Evolutionary conservation across 1,140 invertebrate species (phyloP), one percentile per base, ranked within the genome.

Genomic region (Drosophila aff.): DNA sequence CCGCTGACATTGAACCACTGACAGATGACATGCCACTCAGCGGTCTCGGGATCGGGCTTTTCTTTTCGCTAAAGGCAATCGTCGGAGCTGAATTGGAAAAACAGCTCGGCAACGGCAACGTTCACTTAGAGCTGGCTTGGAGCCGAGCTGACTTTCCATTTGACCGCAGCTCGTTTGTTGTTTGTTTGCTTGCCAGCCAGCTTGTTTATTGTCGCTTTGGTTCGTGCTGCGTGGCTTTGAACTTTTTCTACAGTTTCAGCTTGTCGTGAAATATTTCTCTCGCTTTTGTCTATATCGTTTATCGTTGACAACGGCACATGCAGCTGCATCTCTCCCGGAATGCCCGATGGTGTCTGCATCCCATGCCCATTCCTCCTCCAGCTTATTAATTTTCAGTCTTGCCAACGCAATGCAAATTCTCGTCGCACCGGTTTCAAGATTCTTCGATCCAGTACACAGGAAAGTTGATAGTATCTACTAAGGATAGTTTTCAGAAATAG

Each of bases 141-240:
- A 57, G 36, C 38, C 21, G 73, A 84, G 77, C 72, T 89, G 81
- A 89, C 84, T 89, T 89, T 89, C 84, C 81, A 81, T 89, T 89
- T 90, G 84, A 90, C 85, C 81, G 85, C 81, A 84, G 81, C 85
- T 66, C 65, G 84, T 64, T 79, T 65, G 71, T 64, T 69, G 49
- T 38, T 65, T 75, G 52, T 78, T 59, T 53, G 67, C 36, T 58
- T 57, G 36, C 53, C 52, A 53, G 41, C 47, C 73, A 79, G 81
- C 77, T 75, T 81, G 84, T 71, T 79, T 81, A 61, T 80, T 73
- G 59, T 82, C 58, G 53, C 66, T 68, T 84, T 80, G 81, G 80
- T 77, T 82, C 68, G 79, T 76, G 57, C 43, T 76, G 71, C 69
- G 68, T 86, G 82, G 79, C 82, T 85, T 86, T 85, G 79, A 86